A percentile compares a stretch with the other conserved stretches of the same genome.
phyloP scores from a whole-genome alignment of 2,113 vertebrate genomes.

The Tachysurus fulvidraco region DNA sequence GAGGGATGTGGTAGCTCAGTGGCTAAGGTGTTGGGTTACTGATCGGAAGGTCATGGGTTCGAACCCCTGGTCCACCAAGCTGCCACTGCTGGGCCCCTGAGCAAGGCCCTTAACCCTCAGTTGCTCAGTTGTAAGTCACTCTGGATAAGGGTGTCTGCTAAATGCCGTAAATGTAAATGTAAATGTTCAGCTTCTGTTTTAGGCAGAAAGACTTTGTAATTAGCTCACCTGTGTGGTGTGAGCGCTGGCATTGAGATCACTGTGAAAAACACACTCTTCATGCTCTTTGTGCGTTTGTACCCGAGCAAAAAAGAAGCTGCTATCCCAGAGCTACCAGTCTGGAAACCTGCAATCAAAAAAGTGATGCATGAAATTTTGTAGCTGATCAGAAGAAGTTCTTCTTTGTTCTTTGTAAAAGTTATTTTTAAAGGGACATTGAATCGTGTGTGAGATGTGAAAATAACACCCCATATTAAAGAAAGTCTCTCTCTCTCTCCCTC shows the following conservation, averaged over 20 bases:
- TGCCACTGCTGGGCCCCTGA: no score
- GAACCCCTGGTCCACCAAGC: no score
- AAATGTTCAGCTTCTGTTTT: no score
- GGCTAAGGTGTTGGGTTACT: no score
- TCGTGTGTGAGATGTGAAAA: background rate
- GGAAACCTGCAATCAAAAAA: background rate
- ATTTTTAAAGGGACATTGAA: background rate
- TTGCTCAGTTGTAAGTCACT: no score
- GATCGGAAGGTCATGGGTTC: no score
- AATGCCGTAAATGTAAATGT: no score
- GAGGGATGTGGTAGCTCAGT: no score
- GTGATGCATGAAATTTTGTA: background rate
- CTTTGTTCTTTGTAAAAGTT: background rate
- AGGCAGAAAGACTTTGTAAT: background rate
- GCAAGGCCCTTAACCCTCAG: no score
- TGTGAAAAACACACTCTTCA: background rate
- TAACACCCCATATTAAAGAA: background rate
- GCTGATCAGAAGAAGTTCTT: background rate
- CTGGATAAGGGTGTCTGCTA: no score
- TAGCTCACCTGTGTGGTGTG: background rate
- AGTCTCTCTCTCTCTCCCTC: background rate
- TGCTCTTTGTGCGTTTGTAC: background rate
- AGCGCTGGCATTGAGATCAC: background rate
- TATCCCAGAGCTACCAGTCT: no score
- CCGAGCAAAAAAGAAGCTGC: background rate